A percentile compares a stretch with the other conserved stretches of the same genome.
These are phyloP conservation scores for Drosophila formosana DNA, from an alignment of 2,888 invertebrate genomes.

Conservation along the genomic window DNA sequence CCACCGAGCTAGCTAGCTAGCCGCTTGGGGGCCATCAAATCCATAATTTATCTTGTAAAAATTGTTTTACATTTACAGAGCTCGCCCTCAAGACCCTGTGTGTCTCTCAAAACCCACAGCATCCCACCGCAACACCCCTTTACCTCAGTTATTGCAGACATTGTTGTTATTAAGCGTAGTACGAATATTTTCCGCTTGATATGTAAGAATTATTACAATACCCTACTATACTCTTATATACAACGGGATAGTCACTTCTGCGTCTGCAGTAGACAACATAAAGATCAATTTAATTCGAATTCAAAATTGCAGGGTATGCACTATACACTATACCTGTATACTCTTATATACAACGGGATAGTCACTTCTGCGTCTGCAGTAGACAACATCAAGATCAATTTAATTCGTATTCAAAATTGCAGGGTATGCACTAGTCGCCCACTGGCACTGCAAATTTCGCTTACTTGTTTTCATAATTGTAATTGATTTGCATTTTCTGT, in stretches of 20 bases:
- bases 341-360: too few species aligned
- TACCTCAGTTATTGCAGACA: constrained; percentile 26
- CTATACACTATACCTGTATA: too few species aligned
- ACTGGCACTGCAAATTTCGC: constrained; percentile 1
- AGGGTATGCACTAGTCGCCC: constrained; percentile 11
- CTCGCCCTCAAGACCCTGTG: constrained; percentile 6
- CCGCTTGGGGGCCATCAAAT: constrained; percentile 46
- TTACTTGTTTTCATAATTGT: constrained; percentile 67
- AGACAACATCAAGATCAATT: not conserved
- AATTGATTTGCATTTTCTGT: constrained; percentile 74
- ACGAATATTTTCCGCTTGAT: constrained; percentile 19
- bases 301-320: constrained; percentile 5
- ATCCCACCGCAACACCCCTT: not conserved
- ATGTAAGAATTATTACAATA: constrained; percentile 14
- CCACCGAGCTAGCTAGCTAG: constrained; percentile 10
- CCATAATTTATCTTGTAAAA: constrained; percentile 60
- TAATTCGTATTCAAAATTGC: not conserved
- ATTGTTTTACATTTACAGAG: constrained; percentile 12
- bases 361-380: too few species aligned
- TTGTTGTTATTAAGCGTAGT: constrained; percentile 32
- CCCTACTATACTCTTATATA: constrained; percentile 6
- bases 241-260: not conserved
- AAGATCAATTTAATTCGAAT: too few species aligned
- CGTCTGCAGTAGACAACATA: not conserved
- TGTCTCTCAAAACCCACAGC: not conserved